Conservation (phyloP, 2,888 invertebrate species). For the Thumatha senex region DNA sequence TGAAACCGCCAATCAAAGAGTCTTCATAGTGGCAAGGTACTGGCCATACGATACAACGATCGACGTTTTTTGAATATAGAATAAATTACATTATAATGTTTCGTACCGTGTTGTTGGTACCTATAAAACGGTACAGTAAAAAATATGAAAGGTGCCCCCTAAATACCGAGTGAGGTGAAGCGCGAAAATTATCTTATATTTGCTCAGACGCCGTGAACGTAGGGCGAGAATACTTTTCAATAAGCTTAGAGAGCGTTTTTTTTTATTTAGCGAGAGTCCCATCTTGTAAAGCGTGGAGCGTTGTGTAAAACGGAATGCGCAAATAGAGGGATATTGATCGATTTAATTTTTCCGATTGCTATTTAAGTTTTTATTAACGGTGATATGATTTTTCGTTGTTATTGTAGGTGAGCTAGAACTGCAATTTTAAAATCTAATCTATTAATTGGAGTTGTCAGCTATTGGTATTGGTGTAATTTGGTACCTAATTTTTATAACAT, state of each 20-base stretch:
- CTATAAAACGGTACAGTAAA: constrained; percentile 75
- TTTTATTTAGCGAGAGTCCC: constrained; percentile 67
- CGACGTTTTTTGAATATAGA: constrained; percentile 71
- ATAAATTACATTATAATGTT: constrained; percentile 76
- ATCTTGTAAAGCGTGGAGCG: constrained; percentile 66
- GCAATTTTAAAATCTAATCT: not conserved
- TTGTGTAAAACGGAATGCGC: constrained; percentile 65
- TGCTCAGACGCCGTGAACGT: constrained; percentile 81
- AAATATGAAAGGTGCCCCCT: constrained; percentile 83
- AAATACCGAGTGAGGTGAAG: constrained; percentile 81
- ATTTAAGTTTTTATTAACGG: constrained; percentile 33
- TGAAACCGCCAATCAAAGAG: constrained; percentile 35
- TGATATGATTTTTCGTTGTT: constrained; percentile 15
- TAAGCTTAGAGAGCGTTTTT: constrained; percentile 81
- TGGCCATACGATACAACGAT: too few relatives aligned
- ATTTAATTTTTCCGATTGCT: constrained; percentile 55
- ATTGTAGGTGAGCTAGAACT: not conserved
- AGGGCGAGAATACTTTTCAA: constrained; percentile 83
- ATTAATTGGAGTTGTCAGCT: too few relatives aligned
- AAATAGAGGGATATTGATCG: constrained; percentile 77
- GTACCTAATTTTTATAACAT: too few relatives aligned
- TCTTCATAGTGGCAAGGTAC: constrained; percentile 25
- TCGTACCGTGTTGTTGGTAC: constrained; percentile 42
- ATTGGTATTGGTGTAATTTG: too few relatives aligned
- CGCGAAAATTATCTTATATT: constrained; percentile 83